Conservation (phyloP, 2,113 vertebrate genomes). For the Campylomormyrus tamandua region DNA sequence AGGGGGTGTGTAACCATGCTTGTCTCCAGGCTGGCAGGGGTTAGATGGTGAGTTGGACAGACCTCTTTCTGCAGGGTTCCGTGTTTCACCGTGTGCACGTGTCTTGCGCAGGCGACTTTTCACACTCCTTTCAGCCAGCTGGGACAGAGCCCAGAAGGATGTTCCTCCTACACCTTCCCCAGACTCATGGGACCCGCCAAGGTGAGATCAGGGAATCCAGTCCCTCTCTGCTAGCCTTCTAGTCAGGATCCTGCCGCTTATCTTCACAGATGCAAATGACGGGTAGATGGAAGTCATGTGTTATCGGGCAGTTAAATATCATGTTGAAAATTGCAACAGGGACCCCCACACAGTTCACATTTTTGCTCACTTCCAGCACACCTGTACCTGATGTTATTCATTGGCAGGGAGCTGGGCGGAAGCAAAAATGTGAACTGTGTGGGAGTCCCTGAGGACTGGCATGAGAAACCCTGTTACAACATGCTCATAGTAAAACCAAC, state of each 20-base stretch:
- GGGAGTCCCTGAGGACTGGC: not conserved
- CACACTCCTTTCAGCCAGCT: constrained; percentile 71
- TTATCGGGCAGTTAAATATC: not conserved
- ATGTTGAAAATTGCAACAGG: not conserved
- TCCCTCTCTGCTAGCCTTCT: not conserved
- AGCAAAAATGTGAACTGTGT: not conserved
- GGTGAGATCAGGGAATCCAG: constrained; percentile 47
- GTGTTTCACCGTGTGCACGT: not conserved
- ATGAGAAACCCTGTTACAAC: not conserved
- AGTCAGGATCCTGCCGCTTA: not conserved
- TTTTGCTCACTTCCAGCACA: not conserved
- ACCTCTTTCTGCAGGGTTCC: not conserved
- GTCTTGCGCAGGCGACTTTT: constrained; percentile 68
- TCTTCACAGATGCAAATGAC: not conserved
- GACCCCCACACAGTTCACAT: not conserved
- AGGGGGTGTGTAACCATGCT: not conserved
- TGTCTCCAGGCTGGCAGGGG: not conserved
- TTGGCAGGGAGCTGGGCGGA: not conserved
- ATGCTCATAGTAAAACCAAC: not conserved
- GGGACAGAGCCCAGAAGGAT: constrained; percentile 73
- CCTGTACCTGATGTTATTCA: not conserved
- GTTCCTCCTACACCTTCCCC: constrained; percentile 76
- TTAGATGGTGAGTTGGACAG: not conserved
- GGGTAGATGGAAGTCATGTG: not conserved
- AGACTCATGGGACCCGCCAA: constrained; percentile 76